These are phyloP conservation scores for Mus spicilegus DNA, from an alignment of 2,113 vertebrate species.

Conservation along the genomic window DNA sequence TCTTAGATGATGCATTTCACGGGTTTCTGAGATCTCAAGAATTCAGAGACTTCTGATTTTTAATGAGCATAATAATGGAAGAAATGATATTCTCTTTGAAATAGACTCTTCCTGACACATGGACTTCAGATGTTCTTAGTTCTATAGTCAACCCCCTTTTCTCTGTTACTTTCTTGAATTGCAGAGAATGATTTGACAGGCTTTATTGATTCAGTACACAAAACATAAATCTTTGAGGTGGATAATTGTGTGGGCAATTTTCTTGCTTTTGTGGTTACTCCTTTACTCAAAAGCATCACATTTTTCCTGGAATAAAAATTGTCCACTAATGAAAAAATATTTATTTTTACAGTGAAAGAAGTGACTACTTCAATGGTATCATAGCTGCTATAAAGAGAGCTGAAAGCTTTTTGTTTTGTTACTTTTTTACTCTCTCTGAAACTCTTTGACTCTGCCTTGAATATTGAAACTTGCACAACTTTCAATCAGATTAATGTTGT, in stretches of 20 bases:
- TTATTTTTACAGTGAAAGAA: neutral
- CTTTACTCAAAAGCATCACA: slow-evolving; percentile 3
- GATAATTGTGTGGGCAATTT: slow-evolving; percentile 33
- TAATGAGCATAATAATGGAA: slow-evolving; percentile 45
- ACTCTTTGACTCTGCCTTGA: neutral
- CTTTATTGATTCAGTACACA: slow-evolving; percentile 48
- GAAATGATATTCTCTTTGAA: neutral
- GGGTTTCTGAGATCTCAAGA: neutral
- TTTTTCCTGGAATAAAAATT: slow-evolving; percentile 33
- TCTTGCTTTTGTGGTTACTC: slow-evolving; percentile 3
- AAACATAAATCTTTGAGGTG: slow-evolving; percentile 55
- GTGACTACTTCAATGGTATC: neutral
- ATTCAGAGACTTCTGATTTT: slow-evolving; percentile 32
- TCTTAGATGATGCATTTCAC: slow-evolving; percentile 1
- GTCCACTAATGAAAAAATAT: neutral
- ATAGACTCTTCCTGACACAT: neutral
- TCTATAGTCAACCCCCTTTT: neutral
- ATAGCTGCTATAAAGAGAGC: neutral
- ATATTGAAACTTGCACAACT: neutral
- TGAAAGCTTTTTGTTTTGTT: neutral
- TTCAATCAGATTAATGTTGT: neutral
- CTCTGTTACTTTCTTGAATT: slow-evolving; percentile 17
- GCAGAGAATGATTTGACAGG: slow-evolving; percentile 9
- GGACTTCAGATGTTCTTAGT: neutral
- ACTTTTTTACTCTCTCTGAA: neutral